Conservation (phyloP, 1,140 invertebrate genomes). For the Pissodes strobi region DNA sequence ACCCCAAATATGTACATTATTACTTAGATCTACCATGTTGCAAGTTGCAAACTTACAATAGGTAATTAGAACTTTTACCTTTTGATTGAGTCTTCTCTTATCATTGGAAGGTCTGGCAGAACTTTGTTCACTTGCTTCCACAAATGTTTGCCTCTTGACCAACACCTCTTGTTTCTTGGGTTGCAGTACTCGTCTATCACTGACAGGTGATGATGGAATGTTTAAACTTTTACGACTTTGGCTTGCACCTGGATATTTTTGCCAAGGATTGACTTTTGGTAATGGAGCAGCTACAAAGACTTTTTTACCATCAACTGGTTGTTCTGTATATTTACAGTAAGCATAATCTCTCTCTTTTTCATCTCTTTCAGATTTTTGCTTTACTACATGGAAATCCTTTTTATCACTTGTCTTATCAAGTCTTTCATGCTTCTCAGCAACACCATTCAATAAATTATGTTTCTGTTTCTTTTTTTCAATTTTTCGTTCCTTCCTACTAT, state of each 20-base stretch:
- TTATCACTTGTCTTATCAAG: constrained; percentile 29
- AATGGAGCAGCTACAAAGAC: constrained; percentile 64
- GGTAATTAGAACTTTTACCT: constrained; percentile 55
- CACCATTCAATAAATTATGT: constrained; percentile 34
- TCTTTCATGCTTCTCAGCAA: constrained; percentile 31
- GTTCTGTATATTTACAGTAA: constrained; percentile 45
- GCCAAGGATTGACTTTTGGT: constrained; percentile 66
- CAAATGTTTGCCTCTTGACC: too few species aligned
- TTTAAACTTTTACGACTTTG: too few species aligned
- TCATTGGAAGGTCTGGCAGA: constrained; percentile 63
- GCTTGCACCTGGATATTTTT: constrained; percentile 53
- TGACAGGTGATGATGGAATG: constrained; percentile 25
- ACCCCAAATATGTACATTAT: too few species aligned
- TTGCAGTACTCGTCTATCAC: constrained; percentile 58
- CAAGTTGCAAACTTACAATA: too few species aligned
- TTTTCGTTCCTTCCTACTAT: constrained; percentile 59
- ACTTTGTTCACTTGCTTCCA: constrained; percentile 39
- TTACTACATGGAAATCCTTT: constrained; percentile 39
- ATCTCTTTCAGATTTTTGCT: constrained; percentile 29
- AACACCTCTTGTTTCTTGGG: constrained; percentile 55
- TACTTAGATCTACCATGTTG: too few species aligned
- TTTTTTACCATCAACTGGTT: constrained; percentile 57
- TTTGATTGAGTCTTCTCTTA: constrained; percentile 65
- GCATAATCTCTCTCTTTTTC: constrained; percentile 32
- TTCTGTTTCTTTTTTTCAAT: constrained; percentile 50